Percentiles rank a stretch among this genome's conserved stretches.
These are phyloP conservation scores for Lacerta agilis DNA, from an alignment of 2,797 vertebrate genomes.

Conservation along the genomic window DNA sequence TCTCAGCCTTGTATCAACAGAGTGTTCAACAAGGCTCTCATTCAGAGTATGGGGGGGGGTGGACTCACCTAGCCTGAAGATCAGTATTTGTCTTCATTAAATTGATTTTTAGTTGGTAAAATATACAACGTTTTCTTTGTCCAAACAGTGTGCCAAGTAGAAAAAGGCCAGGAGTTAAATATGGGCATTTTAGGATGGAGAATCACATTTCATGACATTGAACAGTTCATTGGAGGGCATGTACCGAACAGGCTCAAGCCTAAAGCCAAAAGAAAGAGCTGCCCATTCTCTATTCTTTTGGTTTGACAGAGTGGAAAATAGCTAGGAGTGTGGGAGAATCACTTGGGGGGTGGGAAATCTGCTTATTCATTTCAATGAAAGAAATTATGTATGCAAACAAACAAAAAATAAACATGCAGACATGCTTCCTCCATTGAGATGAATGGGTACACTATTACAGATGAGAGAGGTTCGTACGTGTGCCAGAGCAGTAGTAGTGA, in stretches of 20 bases:
- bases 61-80: conserved; percentile 54
- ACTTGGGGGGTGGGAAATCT: background rate
- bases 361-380: background rate
- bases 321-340: background rate
- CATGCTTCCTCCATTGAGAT: background rate
- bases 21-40: conserved; percentile 62
- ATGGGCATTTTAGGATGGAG: conserved; percentile 50
- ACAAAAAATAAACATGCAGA: background rate
- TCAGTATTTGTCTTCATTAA: conserved; percentile 52
- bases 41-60: conserved; percentile 55
- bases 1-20: conserved; percentile 61
- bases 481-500: background rate
- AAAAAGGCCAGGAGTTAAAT: conserved; percentile 68
- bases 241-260: background rate
- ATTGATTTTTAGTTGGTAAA: conserved; percentile 48
- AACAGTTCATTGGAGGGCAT: background rate
- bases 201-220: conserved; percentile 30
- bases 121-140: conserved; percentile 69
- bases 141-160: conserved; percentile 63
- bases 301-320: background rate
- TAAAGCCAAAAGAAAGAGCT: conserved; percentile 4
- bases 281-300: background rate
- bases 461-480: background rate
- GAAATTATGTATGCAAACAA: background rate
- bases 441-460: background rate